Evolutionary conservation across 1,140 invertebrate species (phyloP).

Genomic region (Bombus terrestris): DNA sequence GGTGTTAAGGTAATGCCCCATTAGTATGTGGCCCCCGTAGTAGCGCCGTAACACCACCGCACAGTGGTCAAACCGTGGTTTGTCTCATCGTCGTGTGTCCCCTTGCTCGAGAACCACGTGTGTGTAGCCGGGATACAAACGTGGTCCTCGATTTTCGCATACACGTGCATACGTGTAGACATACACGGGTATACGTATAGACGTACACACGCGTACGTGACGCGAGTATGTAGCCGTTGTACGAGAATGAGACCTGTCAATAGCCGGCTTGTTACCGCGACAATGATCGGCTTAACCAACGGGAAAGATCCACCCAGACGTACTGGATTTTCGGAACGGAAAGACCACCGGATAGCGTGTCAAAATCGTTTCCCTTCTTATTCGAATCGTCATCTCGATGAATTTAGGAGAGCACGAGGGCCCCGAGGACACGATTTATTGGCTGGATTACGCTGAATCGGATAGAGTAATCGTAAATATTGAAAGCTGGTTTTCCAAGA

Average conservation of each 20-base stretch:
- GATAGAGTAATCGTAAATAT: slow-evolving; percentile 21
- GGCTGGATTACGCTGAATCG: slow-evolving; percentile 1
- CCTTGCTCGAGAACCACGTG: slow-evolving; percentile 41
- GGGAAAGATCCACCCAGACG: slow-evolving; percentile 77
- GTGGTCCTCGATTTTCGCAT: not conserved
- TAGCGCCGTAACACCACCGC: slow-evolving; percentile 75
- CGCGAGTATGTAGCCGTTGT: slow-evolving; percentile 6
- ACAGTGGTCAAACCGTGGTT: slow-evolving; percentile 76
- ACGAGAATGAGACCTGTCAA: slow-evolving; percentile 78
- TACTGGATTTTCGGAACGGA: slow-evolving; percentile 58
- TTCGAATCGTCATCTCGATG: slow-evolving; percentile 44
- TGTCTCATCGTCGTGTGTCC: slow-evolving; percentile 64
- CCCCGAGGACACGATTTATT: slow-evolving; percentile 21
- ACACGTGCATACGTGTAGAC: slow-evolving; percentile 14
- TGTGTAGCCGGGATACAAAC: not conserved
- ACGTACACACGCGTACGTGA: slow-evolving; percentile 45
- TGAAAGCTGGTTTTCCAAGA: not conserved
- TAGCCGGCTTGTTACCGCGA: slow-evolving; percentile 80
- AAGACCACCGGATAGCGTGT: slow-evolving; percentile 59
- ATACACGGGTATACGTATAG: not conserved
- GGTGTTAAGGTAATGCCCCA: slow-evolving; percentile 82
- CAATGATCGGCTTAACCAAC: slow-evolving; percentile 82
- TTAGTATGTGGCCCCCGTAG: slow-evolving; percentile 81
- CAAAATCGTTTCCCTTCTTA: slow-evolving; percentile 61
- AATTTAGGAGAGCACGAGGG: slow-evolving; percentile 42